Evolutionary conservation across 2,888 invertebrate species (phyloP).

Genomic region (Lymantria dispar): DNA sequence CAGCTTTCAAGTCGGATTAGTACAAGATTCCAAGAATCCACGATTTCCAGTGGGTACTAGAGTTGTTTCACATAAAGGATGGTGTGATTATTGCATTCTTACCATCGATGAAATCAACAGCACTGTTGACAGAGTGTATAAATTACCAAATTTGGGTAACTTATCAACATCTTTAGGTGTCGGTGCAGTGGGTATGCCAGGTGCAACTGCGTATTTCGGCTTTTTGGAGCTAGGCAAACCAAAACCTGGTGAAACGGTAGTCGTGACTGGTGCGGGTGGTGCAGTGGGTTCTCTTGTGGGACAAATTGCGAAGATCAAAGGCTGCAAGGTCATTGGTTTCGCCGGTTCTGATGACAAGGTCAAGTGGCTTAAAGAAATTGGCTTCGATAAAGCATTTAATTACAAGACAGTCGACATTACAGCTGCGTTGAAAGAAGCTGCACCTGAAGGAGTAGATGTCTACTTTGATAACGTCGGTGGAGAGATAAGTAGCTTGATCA

Average conservation of each 20-base stretch:
- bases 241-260: conserved; percentile 86
- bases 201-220: conserved; percentile 88
- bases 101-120: conserved; percentile 7
- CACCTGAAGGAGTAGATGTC: conserved; percentile 83
- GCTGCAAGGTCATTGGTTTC: conserved; percentile 84
- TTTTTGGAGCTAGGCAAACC: conserved; percentile 86
- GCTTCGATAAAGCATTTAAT: conserved; percentile 87
- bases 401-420: conserved; percentile 84
- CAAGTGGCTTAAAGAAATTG: conserved; percentile 84
- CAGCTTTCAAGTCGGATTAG: conserved; percentile 51
- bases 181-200: conserved; percentile 86
- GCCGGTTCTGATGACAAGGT: conserved; percentile 88
- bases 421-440: conserved; percentile 80
- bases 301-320: conserved; percentile 88
- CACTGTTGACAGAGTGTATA: conserved; percentile 32
- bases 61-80: conserved; percentile 66
- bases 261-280: conserved; percentile 88
- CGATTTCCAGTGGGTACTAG: conserved; percentile 83
- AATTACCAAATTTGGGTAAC: conserved; percentile 79
- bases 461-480: conserved; percentile 90
- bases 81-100: conserved; percentile 33
- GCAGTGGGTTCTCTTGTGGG: conserved; percentile 89
- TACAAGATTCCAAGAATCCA: conserved; percentile 83
- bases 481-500: conserved; percentile 78
- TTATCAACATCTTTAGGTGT: conserved; percentile 78